A percentile compares a stretch with the other conserved stretches of the same genome.
phyloP scores from a whole-genome alignment of 30 jellyfish, hydroid and myxozoan species.

The Hydractinia symbiolongicarpus region DNA sequence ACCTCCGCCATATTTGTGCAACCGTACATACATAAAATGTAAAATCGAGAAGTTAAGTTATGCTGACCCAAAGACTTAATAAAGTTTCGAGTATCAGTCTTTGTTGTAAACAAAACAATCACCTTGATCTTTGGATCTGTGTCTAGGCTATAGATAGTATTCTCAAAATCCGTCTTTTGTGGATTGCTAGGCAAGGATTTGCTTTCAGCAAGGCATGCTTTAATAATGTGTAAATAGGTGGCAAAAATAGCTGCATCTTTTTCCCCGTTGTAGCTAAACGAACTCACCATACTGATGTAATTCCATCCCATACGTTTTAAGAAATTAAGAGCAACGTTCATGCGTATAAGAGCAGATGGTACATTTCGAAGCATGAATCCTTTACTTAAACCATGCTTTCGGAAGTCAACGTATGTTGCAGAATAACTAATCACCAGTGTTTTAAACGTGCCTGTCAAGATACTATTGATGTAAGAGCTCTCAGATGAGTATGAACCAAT shows the following conservation, averaged over 20 bases:
- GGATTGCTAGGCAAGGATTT: neutral
- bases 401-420: slow-evolving; percentile 15
- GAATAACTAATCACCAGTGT: slow-evolving; percentile 3
- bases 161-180: too few species aligned
- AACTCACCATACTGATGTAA: slow-evolving; percentile 43
- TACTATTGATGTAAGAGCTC: slow-evolving; percentile 11
- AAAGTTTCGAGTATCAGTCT: slow-evolving; percentile 45
- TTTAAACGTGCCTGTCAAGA: slow-evolving; percentile 14
- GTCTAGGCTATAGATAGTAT: neutral
- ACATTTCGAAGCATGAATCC: slow-evolving; percentile 48
- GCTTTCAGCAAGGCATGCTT: slow-evolving; percentile 40
- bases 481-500: slow-evolving; percentile 29
- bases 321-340: slow-evolving; percentile 48
- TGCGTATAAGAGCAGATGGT: slow-evolving; percentile 52
- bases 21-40: slow-evolving; percentile 45
- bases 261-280: slow-evolving; percentile 64
- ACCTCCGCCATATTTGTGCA: slow-evolving; percentile 27
- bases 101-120: slow-evolving; percentile 42
- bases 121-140: slow-evolving; percentile 24
- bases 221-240: neutral
- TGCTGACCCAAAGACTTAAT: slow-evolving; percentile 32
- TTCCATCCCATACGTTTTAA: slow-evolving; percentile 44
- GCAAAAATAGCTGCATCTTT: slow-evolving; percentile 35
- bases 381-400: neutral
- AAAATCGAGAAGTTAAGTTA: neutral